phyloP scores from a whole-genome alignment of 2,113 vertebrate species.

The Jaculus jaculus region DNA sequence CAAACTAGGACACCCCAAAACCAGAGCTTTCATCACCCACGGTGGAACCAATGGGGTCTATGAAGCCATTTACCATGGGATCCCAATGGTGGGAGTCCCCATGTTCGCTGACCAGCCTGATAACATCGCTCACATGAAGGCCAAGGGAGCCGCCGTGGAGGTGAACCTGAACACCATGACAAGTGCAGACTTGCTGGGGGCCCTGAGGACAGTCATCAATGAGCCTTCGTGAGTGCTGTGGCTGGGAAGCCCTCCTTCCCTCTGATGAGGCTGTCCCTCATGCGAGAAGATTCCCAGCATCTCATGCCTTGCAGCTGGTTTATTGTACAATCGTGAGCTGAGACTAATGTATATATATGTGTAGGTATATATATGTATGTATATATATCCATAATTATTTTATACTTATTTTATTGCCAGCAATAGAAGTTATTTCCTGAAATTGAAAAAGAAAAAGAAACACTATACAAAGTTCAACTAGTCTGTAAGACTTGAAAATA shows the following conservation, averaged over 20 bases:
- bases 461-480: background rate
- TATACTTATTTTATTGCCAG: background rate
- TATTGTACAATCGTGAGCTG: background rate
- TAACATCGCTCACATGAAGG: constrained; percentile 88
- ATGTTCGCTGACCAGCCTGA: constrained; percentile 90
- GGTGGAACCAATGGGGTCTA: constrained; percentile 93
- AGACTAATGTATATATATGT: background rate
- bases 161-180: constrained; percentile 87
- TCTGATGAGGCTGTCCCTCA: background rate
- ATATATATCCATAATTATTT: too few relatives aligned
- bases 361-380: too few relatives aligned
- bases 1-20: constrained; percentile 88
- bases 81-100: constrained; percentile 91
- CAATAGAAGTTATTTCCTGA: background rate
- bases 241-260: background rate
- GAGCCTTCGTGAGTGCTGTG: constrained; percentile 87
- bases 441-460: background rate
- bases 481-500: background rate
- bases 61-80: constrained; percentile 91
- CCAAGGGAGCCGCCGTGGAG: constrained; percentile 86
- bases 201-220: constrained; percentile 87
- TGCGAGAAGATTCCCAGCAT: background rate
- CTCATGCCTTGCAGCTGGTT: background rate
- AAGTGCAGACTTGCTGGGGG: constrained; percentile 83
- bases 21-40: constrained; percentile 91